Evolutionary conservation across 2,888 invertebrate genomes (phyloP).

Genomic region (Archips xylosteana): DNA sequence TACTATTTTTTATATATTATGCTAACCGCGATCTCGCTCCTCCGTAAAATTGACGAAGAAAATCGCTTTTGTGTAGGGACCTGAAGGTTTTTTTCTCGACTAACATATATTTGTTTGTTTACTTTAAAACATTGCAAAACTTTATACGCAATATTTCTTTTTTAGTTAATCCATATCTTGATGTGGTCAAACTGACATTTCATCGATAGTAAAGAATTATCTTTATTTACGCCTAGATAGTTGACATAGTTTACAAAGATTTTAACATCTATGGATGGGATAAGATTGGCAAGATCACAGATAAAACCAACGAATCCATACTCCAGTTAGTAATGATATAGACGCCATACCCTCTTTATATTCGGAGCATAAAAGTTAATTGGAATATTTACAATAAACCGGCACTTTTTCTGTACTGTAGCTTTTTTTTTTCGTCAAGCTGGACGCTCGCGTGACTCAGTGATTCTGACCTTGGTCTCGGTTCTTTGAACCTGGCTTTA

Average conservation of each 20-base stretch:
- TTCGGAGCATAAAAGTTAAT: conserved; percentile 39
- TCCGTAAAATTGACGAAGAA: no score
- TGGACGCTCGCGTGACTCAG: conserved; percentile 62
- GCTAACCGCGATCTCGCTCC: no score
- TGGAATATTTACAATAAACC: conserved; percentile 42
- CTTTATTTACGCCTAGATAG: not conserved
- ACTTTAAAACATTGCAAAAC: no score
- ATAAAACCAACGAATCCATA: not conserved
- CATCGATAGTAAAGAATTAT: conserved; percentile 12
- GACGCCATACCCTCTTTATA: not conserved
- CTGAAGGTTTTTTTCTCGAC: no score
- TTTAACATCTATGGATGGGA: not conserved
- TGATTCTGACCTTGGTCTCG: conserved; percentile 67
- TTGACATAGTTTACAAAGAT: conserved; percentile 29
- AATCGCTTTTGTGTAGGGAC: no score
- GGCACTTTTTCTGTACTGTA: conserved; percentile 47
- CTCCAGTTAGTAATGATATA: not conserved
- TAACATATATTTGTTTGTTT: no score
- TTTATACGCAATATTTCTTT: not conserved
- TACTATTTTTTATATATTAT: no score
- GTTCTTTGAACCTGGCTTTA: conserved; percentile 73
- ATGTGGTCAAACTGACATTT: conserved; percentile 3
- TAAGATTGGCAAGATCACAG: not conserved
- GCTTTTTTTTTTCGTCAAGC: conserved; percentile 65
- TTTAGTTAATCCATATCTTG: conserved; percentile 6